Conservation (phyloP, 1,140 invertebrate genomes). For the Drosophila willistoni region DNA sequence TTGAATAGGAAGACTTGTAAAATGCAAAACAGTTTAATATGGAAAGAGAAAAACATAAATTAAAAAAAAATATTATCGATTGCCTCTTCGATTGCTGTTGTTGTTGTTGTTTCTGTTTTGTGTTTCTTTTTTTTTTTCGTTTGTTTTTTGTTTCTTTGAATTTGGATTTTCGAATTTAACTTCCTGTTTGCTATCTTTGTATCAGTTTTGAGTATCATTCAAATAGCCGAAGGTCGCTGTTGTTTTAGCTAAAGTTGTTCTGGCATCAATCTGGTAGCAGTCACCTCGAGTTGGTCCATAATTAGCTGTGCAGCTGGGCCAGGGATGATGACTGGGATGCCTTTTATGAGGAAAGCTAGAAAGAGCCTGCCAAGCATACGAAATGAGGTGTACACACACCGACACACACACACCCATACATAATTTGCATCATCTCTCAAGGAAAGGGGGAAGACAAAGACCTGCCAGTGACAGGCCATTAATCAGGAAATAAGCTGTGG, state of each 20-base stretch:
- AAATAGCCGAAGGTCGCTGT: conserved; percentile 61
- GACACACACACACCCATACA: no score
- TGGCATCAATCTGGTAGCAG: conserved; percentile 12
- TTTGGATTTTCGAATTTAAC: conserved; percentile 16
- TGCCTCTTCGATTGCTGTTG: conserved; percentile 40
- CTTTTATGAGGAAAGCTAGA: conserved; percentile 49
- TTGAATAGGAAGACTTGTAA: conserved; percentile 32
- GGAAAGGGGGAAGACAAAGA: conserved; percentile 35
- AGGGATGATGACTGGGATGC: conserved; percentile 27
- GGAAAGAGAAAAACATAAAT: conserved; percentile 27
- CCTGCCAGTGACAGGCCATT: conserved; percentile 54
- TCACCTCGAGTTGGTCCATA: conserved; percentile 67
- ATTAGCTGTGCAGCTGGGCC: conserved; percentile 62
- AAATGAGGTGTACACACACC: conserved; percentile 42
- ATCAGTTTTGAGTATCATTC: conserved; percentile 61
- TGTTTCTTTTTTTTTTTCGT: conserved; percentile 46
- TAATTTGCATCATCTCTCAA: conserved; percentile 54
- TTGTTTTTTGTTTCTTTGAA: conserved; percentile 9
- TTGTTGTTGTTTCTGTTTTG: conserved; percentile 32
- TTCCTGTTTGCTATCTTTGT: conserved; percentile 68
- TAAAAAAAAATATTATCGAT: conserved; percentile 58
- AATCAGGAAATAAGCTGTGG: conserved; percentile 62
- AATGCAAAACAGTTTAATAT: conserved; percentile 46
- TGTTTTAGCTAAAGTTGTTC: conserved; percentile 1
- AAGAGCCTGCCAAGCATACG: conserved; percentile 46